These are phyloP conservation scores for Drosophila sulfurigaster DNA, from an alignment of 1,140 invertebrate genomes.

Conservation along the genomic window DNA sequence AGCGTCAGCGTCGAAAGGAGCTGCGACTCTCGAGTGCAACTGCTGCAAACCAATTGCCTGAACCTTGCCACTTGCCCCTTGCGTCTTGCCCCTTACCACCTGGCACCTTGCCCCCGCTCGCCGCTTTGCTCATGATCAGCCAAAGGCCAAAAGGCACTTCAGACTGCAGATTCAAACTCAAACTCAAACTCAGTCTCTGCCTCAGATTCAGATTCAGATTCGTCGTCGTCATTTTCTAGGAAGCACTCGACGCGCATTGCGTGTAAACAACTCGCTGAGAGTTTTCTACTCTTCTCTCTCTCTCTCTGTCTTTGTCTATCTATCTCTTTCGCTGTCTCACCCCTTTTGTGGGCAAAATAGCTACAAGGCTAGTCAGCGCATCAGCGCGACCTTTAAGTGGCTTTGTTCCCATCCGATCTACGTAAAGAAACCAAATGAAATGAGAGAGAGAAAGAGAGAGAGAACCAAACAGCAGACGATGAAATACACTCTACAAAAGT, in stretches of 20 bases:
- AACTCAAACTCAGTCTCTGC: no score
- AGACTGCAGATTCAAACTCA: constrained; percentile 46
- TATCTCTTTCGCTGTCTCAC: neutral
- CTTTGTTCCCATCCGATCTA: constrained; percentile 61
- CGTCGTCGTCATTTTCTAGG: constrained; percentile 78
- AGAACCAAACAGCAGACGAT: neutral
- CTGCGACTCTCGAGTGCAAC: constrained; percentile 12
- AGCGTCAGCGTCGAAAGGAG: constrained; percentile 64
- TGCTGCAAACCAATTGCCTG: constrained; percentile 54
- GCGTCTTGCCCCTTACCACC: neutral
- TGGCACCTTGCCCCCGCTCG: neutral
- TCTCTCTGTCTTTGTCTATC: neutral
- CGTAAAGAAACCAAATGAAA: neutral
- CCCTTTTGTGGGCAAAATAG: constrained; percentile 11
- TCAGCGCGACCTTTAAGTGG: constrained; percentile 69
- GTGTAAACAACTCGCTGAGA: constrained; percentile 71
- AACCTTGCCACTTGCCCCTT: constrained; percentile 1
- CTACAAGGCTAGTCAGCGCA: constrained; percentile 75
- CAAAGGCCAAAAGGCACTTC: constrained; percentile 70
- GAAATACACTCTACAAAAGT: constrained; percentile 16
- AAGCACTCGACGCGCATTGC: constrained; percentile 71
- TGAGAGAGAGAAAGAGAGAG: neutral
- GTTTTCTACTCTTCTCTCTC: constrained; percentile 36
- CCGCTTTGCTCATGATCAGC: constrained; percentile 68
- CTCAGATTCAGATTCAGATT: constrained; percentile 20